phyloP scores from a whole-genome alignment of 2,888 invertebrate species.

The Plebejus argus region DNA sequence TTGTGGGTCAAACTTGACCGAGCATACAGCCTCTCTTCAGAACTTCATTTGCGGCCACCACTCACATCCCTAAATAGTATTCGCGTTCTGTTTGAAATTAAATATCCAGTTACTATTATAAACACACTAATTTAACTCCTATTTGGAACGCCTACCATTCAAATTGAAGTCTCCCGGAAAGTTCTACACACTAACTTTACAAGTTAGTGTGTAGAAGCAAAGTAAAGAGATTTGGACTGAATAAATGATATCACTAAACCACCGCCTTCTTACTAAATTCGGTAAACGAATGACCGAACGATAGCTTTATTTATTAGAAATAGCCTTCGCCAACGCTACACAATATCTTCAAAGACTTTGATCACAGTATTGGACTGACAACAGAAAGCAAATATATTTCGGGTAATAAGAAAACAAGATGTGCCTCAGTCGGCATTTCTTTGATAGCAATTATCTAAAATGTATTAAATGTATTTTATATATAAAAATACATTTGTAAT shows the following conservation, averaged over 20 bases:
- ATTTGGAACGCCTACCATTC: too few relatives aligned
- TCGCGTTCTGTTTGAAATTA: too few relatives aligned
- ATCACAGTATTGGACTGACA: slow-evolving; percentile 20
- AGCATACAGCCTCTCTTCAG: too few relatives aligned
- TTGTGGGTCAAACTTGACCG: too few relatives aligned
- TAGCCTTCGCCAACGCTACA: neutral
- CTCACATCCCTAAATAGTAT: too few relatives aligned
- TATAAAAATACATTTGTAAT: neutral
- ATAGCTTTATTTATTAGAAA: neutral
- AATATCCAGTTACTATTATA: too few relatives aligned
- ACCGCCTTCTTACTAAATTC: neutral
- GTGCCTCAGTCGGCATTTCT: neutral
- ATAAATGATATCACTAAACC: neutral
- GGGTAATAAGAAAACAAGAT: neutral
- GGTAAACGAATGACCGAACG: neutral
- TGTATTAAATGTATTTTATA: neutral
- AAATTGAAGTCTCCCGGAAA: too few relatives aligned
- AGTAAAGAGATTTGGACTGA: too few relatives aligned
- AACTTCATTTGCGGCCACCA: too few relatives aligned
- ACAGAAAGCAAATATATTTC: neutral
- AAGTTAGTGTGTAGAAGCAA: too few relatives aligned
- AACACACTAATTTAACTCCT: too few relatives aligned
- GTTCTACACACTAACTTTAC: too few relatives aligned
- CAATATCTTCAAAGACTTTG: slow-evolving; percentile 4
- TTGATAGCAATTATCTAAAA: neutral